Base-by-base conservation (phyloP, 2,113 vertebrate species). In the Phoxinus phoxinus region DNA sequence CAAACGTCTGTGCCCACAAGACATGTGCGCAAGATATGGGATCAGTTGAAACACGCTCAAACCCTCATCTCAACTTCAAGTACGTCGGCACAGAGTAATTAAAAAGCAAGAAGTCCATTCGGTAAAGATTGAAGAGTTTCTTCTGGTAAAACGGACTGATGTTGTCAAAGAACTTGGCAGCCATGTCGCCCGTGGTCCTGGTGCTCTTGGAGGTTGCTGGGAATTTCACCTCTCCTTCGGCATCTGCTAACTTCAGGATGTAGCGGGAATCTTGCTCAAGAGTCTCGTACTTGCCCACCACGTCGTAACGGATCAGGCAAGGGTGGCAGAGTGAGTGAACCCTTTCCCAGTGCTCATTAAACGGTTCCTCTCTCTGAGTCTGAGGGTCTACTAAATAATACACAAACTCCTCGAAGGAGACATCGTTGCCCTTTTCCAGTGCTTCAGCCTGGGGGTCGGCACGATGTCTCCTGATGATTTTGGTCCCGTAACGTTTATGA, bases 301-400 rank as follows among this genome's bases (percentile, higher is more conserved):
- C 92, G 0, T 99, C 96, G 0, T 99, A 98, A 93, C 96, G 97
- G 91, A 99, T 93, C 17, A 96, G 93, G 86, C 98, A 99, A 6
- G 97, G 98, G 86, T 99, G 98, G 93, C 98, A 99, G 21, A 99
- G 97, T 0, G 96, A 96, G 83, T 98, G 96, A 1, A 96, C 96
- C 6, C 96, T 93, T 94, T 99, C 98, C 98, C 98, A 99, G 93
- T 99, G 98, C 90, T 99, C 98, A 0, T 98, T 99, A 87, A 98
- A 96, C 0, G 97, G 97, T 76, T 95, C 97, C 27, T 96, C 95
- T 3, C 94, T 91, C 85, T 97, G 97, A 0, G 98, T 98, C 67
- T 93, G 95, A 0, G 98, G 97, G 67, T 99, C 98, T 85, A 98
- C 94, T 30, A 99, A 93, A 90, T 98, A 99, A 88, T 96, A 95